Conservation (phyloP, 2,113 vertebrate genomes). For the Bucco capensis region DNA sequence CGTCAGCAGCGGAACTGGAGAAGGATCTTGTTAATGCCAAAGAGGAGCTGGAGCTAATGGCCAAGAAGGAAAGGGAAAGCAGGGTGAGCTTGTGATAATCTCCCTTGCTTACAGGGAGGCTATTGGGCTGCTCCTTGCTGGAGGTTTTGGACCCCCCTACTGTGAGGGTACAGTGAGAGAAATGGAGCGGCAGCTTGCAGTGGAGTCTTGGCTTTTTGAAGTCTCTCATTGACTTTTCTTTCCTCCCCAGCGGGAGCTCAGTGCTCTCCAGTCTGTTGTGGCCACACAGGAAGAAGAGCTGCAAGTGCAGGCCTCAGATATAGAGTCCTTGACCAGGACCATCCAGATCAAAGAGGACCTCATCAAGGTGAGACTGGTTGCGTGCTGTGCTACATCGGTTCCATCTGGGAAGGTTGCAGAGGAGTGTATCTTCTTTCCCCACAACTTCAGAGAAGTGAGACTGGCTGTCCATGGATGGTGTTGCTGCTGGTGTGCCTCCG, state of each 20-base stretch:
- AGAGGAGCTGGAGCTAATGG: conserved; percentile 83
- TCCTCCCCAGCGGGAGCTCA: conserved; percentile 78
- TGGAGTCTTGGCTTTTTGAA: not conserved
- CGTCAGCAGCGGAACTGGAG: conserved; percentile 64
- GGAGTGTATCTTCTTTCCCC: not conserved
- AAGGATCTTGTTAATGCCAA: conserved; percentile 74
- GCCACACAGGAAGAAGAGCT: conserved; percentile 73
- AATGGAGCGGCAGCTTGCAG: not conserved
- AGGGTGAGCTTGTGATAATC: conserved; percentile 67
- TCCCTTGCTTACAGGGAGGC: not conserved
- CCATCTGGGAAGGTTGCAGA: not conserved
- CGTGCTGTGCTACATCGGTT: not conserved
- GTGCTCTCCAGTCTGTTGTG: conserved; percentile 78
- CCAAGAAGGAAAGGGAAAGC: conserved; percentile 82
- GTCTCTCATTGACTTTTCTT: not conserved
- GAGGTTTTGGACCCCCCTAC: not conserved
- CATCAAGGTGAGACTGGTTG: conserved; percentile 79
- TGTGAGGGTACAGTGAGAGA: not conserved
- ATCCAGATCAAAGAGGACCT: conserved; percentile 84
- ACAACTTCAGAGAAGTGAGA: not conserved
- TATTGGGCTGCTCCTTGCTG: not conserved
- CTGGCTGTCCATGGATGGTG: not conserved
- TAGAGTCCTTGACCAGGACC: conserved; percentile 80
- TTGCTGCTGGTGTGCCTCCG: not conserved
- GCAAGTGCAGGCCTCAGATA: conserved; percentile 74